Evolutionary conservation across 2,888 invertebrate genomes (phyloP).

Genomic region (Apoderus coryli): DNA sequence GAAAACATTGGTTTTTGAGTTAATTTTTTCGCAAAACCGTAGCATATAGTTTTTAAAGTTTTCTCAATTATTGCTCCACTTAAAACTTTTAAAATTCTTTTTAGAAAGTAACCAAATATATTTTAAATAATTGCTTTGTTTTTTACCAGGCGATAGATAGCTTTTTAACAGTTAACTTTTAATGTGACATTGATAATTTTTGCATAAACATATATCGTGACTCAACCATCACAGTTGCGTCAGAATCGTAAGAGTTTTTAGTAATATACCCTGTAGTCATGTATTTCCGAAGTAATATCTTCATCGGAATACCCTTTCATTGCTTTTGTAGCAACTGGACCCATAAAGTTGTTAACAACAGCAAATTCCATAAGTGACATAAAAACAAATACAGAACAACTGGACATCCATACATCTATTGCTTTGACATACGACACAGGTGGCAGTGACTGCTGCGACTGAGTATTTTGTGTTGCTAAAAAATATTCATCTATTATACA

Average conservation of each 20-base stretch:
- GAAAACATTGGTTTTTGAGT: no score
- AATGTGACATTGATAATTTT: no score
- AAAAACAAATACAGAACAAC: slow-evolving; percentile 84
- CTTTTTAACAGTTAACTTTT: no score
- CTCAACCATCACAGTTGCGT: slow-evolving; percentile 1
- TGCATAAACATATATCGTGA: no score
- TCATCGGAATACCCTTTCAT: slow-evolving; percentile 87
- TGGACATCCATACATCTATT: slow-evolving; percentile 87
- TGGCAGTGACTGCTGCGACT: slow-evolving; percentile 77
- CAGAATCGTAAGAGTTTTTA: not conserved
- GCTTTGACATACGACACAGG: slow-evolving; percentile 89
- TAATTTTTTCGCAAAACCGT: no score
- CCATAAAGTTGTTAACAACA: slow-evolving; percentile 76
- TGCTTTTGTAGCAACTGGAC: slow-evolving; percentile 72
- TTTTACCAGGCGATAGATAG: no score
- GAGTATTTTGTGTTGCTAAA: slow-evolving; percentile 80
- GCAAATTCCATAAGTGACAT: slow-evolving; percentile 82
- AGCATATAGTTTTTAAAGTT: no score
- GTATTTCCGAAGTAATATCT: slow-evolving; percentile 55
- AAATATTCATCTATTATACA: no score
- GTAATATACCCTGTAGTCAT: slow-evolving; percentile 56
- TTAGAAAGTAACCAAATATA: no score
- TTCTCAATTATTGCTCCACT: no score
- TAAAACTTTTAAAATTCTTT: no score
- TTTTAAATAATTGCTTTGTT: no score